These are phyloP conservation scores for Nomada hirtipes DNA, from an alignment of 2,888 invertebrate species.

Conservation along the genomic window DNA sequence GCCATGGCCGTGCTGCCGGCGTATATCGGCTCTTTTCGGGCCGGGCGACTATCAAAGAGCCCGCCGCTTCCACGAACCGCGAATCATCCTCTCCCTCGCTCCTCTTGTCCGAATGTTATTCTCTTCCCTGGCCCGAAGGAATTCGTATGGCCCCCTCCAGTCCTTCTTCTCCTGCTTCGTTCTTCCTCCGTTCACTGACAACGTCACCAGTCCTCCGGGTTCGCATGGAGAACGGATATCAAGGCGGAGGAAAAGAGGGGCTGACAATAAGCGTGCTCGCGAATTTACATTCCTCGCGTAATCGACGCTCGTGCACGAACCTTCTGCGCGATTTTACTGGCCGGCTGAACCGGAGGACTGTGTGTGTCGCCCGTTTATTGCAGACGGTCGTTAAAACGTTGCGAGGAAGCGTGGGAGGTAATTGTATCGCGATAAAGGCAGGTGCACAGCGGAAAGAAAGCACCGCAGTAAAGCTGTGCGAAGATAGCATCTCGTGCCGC, in stretches of 20 bases:
- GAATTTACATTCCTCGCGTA: conserved; percentile 54
- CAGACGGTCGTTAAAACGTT: conserved; percentile 16
- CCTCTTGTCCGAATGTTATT: conserved; percentile 41
- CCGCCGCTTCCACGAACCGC: conserved; percentile 64
- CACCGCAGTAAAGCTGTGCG: neutral
- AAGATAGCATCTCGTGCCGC: neutral
- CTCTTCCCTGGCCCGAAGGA: conserved; percentile 46
- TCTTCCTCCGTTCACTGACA: neutral
- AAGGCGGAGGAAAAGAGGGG: neutral
- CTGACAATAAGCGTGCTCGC: conserved; percentile 11
- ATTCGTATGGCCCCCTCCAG: conserved; percentile 22
- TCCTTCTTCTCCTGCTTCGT: neutral
- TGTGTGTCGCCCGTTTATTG: conserved; percentile 23
- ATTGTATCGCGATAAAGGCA: conserved; percentile 28
- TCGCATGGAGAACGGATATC: neutral
- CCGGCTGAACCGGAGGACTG: neutral
- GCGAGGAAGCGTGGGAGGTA: neutral
- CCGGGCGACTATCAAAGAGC: conserved; percentile 69
- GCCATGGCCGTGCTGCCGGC: conserved; percentile 54
- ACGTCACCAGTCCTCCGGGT: conserved; percentile 19
- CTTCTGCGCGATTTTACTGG: conserved; percentile 7
- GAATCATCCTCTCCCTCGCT: neutral
- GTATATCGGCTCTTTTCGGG: conserved; percentile 62
- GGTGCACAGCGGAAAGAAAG: neutral
- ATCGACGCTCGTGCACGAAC: conserved; percentile 24